Percentiles rank a stretch among this genome's conserved stretches.
These are phyloP conservation scores for Apocheima hispidaria DNA, from an alignment of 2,888 invertebrate genomes.

Conservation along the genomic window DNA sequence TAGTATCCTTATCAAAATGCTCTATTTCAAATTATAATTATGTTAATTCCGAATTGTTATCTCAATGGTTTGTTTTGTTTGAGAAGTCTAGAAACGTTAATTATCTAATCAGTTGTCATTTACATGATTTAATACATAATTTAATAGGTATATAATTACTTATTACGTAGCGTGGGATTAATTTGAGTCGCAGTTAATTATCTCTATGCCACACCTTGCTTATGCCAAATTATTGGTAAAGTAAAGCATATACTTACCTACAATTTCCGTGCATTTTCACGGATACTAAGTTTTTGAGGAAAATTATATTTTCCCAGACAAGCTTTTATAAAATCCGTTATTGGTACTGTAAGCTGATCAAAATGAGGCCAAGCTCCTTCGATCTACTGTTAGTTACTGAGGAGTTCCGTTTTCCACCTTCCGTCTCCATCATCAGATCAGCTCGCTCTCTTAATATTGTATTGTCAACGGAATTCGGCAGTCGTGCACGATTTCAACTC, in stretches of 20 bases:
- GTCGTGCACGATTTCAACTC: no score
- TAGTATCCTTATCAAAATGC: not conserved
- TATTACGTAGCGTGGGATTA: constrained; percentile 22
- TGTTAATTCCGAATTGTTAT: not conserved
- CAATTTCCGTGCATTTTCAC: no score
- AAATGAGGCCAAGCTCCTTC: no score
- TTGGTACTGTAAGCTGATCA: no score
- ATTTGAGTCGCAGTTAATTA: constrained; percentile 6
- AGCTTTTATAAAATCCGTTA: no score
- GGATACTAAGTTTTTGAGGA: no score
- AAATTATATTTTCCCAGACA: no score
- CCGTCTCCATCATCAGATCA: no score
- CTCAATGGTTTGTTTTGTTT: constrained; percentile 17
- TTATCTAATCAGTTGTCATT: constrained; percentile 21
- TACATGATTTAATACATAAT: constrained; percentile 17
- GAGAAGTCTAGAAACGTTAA: not conserved
- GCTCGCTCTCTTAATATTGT: no score
- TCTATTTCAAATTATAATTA: not conserved
- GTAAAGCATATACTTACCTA: not conserved
- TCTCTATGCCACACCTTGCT: not conserved
- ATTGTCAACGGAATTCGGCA: no score
- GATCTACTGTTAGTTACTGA: no score
- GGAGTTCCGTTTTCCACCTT: no score
- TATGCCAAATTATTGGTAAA: not conserved
- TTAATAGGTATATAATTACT: constrained; percentile 19